Base-by-base conservation (phyloP, 2,888 invertebrate genomes). In the Neoscelio sp. region DNA sequence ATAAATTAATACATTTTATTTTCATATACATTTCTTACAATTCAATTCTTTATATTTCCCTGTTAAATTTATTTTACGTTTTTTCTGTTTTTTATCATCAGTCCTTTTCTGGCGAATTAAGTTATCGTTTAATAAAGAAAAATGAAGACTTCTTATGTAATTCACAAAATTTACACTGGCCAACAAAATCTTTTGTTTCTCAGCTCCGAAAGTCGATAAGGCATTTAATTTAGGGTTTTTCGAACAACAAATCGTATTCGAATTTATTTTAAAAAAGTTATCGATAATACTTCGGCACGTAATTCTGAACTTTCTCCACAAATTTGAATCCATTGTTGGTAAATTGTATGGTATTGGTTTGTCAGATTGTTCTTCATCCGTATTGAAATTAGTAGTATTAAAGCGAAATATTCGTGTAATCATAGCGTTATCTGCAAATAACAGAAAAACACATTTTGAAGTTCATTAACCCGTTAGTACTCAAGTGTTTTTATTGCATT, bases 251-350 rank as follows among this genome's bases (percentile, higher is more conserved):
- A 48, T 10, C 0, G 48, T 35, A 13, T 48, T 74, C 1, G 35
- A 13, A 40, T 20, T 75, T 0, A 78, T 82, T 0, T 78, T 80
- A 26, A 85, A 85, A 62, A 86, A 86, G 1, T 84, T 82, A 7
- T 85, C 82, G 12, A 87, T 80, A 15, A 82, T 33, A 23, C 80
- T 70, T 6, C 84, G 81, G 1, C 80, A 82, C 20, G 58, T 20
- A 0, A 42, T 17, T 60, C 77, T 42, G 7, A 77, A 30, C 1
- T 64, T 0, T 54, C 52, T 65, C 10, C 15, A 35, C 30, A 76
- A 75, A 30, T 52, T 52, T 0, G 26, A 8, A 12, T 75, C 60
- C 12, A 60, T 12, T 44, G 52, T 75, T 2, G 18, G 50, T 13
- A 10, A 15, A 35, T 35, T 67, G 7, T n/a, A n/a, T n/a, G n/a